Conservation (phyloP, 2,888 invertebrate genomes). For the Barypeithes pellucidus region DNA sequence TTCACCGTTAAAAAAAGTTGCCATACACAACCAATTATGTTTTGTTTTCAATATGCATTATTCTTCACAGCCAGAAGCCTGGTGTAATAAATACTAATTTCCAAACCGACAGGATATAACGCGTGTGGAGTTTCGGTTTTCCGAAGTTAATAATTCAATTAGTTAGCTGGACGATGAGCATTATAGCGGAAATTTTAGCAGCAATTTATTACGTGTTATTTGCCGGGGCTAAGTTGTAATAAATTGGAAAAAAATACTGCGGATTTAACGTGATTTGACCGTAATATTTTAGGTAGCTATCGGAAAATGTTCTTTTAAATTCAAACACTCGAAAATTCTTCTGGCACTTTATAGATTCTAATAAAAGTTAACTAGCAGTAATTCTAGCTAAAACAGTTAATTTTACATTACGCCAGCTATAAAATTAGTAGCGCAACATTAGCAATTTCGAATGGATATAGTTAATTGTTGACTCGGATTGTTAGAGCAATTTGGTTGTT, state of each 20-base stretch:
- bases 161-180: not conserved
- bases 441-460: too few species aligned
- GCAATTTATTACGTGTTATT: slow-evolving; percentile 14
- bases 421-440: too few species aligned
- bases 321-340: too few species aligned
- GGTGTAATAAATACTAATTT: slow-evolving; percentile 14
- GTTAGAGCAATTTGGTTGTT: too few species aligned
- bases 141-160: slow-evolving; percentile 16
- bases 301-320: not conserved
- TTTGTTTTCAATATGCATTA: not conserved
- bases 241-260: slow-evolving; percentile 8
- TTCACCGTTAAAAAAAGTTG: too few species aligned
- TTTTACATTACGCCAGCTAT: too few species aligned
- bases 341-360: too few species aligned
- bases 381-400: too few species aligned
- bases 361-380: not conserved
- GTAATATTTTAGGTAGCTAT: not conserved
- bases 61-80: not conserved
- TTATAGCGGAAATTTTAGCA: slow-evolving; percentile 9
- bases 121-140: slow-evolving; percentile 12
- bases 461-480: too few species aligned
- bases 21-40: not conserved
- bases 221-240: not conserved
- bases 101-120: slow-evolving; percentile 10
- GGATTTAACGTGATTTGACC: not conserved